Evolutionary conservation across 2,113 vertebrate genomes (phyloP).

Genomic region (Menura novaehollandiae): DNA sequence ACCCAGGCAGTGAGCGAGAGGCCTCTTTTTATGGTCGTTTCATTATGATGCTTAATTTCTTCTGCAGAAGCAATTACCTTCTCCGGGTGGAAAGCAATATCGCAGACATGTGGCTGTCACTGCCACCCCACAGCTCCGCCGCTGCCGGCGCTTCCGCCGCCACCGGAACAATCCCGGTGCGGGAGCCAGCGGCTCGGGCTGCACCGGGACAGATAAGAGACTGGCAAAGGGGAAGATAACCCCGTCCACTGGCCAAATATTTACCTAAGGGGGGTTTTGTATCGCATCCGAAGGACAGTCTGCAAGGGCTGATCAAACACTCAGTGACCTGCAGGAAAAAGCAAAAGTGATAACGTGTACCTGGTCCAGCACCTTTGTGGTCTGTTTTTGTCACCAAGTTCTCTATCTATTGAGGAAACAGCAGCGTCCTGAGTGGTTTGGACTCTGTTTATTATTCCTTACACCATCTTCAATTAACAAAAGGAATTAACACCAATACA

Average conservation of each 20-base stretch:
- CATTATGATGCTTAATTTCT: slow-evolving; percentile 10
- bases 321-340: not conserved
- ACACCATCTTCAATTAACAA: not conserved
- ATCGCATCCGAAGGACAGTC: rapidly evolving
- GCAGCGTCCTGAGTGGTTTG: not conserved
- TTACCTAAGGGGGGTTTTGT: not conserved
- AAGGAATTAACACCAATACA: not conserved
- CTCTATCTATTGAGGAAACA: not conserved
- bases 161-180: rapidly evolving
- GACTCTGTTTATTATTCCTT: not conserved
- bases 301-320: not conserved
- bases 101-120: not conserved
- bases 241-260: not conserved
- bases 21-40: not conserved
- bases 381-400: not conserved
- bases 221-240: not conserved
- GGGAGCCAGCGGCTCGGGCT: rapidly evolving
- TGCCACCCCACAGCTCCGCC: not conserved
- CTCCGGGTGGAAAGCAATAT: not conserved
- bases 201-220: not conserved
- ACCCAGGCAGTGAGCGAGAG: not conserved
- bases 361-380: not conserved
- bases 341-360: rapidly evolving
- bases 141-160: not conserved
- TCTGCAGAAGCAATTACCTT: not conserved